Conservation (phyloP, 1,140 invertebrate genomes). For the Bombus sylvicola region DNA sequence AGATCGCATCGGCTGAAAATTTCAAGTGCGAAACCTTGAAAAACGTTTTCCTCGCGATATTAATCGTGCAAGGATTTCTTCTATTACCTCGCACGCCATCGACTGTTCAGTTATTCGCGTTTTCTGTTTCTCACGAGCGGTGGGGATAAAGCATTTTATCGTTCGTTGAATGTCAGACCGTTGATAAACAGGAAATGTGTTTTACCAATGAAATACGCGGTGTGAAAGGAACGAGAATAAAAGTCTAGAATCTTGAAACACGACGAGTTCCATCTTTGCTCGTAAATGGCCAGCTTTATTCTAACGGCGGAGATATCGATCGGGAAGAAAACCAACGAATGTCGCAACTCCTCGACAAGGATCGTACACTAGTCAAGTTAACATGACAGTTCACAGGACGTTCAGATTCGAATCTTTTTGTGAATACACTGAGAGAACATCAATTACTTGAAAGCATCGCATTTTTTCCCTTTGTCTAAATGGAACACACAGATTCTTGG, state of each 20-base stretch:
- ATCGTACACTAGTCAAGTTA: constrained; percentile 7
- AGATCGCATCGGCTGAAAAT: background rate
- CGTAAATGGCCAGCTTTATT: constrained; percentile 28
- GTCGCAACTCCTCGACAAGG: constrained; percentile 17
- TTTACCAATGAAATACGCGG: background rate
- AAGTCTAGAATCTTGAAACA: background rate
- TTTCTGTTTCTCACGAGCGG: background rate
- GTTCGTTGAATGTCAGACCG: background rate
- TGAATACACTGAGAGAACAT: background rate
- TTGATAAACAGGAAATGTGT: background rate
- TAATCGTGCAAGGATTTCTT: background rate
- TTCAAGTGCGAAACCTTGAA: background rate
- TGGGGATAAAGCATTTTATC: background rate
- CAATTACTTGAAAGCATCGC: background rate
- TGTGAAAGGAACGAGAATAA: background rate
- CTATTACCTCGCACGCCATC: background rate
- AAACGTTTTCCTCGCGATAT: background rate
- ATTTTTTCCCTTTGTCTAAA: background rate
- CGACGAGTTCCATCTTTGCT: constrained; percentile 1
- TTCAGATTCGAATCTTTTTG: background rate
- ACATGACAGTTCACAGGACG: background rate
- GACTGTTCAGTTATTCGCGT: background rate
- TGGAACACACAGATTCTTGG: background rate
- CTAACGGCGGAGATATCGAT: constrained; percentile 38
- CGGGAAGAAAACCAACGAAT: constrained; percentile 35